These are phyloP conservation scores for Rhynchophorus ferrugineus DNA, from an alignment of 1,140 invertebrate species.

Conservation along the genomic window DNA sequence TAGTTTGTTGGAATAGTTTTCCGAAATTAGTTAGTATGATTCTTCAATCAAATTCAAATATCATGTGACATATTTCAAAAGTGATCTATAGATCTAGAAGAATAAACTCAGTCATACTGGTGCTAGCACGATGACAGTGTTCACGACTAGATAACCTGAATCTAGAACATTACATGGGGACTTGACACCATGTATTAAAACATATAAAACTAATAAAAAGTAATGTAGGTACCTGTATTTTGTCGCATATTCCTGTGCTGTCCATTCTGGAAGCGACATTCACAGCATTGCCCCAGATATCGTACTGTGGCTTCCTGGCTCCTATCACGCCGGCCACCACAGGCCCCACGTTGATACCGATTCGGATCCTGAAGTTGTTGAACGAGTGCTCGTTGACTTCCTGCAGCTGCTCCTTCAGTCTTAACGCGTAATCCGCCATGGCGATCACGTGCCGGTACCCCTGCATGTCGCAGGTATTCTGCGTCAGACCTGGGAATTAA, in stretches of 20 bases:
- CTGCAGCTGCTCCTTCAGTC: conserved; percentile 76
- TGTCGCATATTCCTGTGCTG: conserved; percentile 71
- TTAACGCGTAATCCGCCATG: conserved; percentile 86
- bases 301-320: conserved; percentile 84
- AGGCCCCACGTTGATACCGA: conserved; percentile 91
- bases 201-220: too few relatives aligned
- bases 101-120: too few relatives aligned
- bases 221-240: conserved; percentile 80
- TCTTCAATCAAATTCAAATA: too few relatives aligned
- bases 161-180: too few relatives aligned
- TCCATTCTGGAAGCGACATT: conserved; percentile 89
- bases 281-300: conserved; percentile 92
- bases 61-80: too few relatives aligned
- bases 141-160: too few relatives aligned
- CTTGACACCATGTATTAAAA: too few relatives aligned
- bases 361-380: conserved; percentile 90
- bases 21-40: too few relatives aligned
- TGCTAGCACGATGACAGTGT: too few relatives aligned
- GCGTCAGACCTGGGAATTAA: conserved; percentile 59
- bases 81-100: too few relatives aligned
- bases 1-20: too few relatives aligned
- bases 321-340: conserved; percentile 95
- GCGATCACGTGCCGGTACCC: conserved; percentile 74
- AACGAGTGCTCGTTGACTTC: conserved; percentile 95
- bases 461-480: conserved; percentile 67